A percentile compares a stretch with the other conserved stretches of the same genome.
Evolutionary conservation across 2,797 vertebrate genomes (phyloP).

Genomic region (Synanceia verrucosa): DNA sequence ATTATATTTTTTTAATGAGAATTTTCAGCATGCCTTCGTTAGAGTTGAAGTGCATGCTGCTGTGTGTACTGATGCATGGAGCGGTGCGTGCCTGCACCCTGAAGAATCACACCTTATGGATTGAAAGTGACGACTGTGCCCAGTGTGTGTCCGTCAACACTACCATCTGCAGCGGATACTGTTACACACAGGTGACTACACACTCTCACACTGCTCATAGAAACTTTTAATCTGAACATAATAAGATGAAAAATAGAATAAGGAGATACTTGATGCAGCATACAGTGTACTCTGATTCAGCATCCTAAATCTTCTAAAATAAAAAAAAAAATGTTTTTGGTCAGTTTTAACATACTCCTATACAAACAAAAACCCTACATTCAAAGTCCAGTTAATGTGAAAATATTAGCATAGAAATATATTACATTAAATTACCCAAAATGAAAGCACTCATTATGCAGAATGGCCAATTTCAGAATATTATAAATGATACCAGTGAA

Average conservation of each 20-base stretch:
- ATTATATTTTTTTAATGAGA: background rate
- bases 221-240: background rate
- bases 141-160: slow-evolving; percentile 92
- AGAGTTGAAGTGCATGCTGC: slow-evolving; percentile 72
- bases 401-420: too few species aligned
- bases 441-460: background rate
- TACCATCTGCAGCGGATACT: slow-evolving; percentile 92
- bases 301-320: background rate
- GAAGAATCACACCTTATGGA: slow-evolving; percentile 85
- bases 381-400: background rate
- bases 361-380: background rate
- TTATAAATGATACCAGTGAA: background rate
- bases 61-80: slow-evolving; percentile 75
- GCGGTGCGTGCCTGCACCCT: slow-evolving; percentile 79
- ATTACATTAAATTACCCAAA: background rate
- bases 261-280: background rate
- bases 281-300: background rate
- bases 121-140: slow-evolving; percentile 87
- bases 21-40: slow-evolving; percentile 74
- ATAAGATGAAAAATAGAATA: background rate
- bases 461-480: background rate
- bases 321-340: too few species aligned
- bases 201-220: background rate
- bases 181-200: slow-evolving; percentile 87
- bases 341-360: background rate